Percentiles rank a stretch among this genome's conserved stretches.
These are phyloP conservation scores for Idris sp. DNA, from an alignment of 1,140 invertebrate species.

Conservation along the genomic window DNA sequence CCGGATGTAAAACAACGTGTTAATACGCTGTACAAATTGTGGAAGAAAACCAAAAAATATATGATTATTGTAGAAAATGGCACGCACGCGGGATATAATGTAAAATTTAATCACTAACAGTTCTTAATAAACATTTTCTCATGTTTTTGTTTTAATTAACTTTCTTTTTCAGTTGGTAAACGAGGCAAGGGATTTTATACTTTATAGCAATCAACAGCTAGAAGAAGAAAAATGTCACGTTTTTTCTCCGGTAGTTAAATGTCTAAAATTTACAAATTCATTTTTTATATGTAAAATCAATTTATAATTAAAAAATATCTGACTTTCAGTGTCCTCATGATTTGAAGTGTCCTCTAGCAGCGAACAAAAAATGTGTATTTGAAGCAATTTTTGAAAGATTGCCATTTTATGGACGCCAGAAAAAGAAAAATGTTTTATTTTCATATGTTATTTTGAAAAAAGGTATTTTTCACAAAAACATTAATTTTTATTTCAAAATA, in stretches of 20 bases:
- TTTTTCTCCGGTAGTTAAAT: conserved; percentile 85
- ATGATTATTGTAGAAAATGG: conserved; percentile 92
- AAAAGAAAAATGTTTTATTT: conserved; percentile 79
- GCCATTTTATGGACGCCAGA: conserved; percentile 74
- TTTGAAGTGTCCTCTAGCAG: conserved; percentile 83
- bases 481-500: conserved; percentile 7
- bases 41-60: conserved; percentile 90
- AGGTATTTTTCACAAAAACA: too few relatives aligned
- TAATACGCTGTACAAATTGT: conserved; percentile 86
- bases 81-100: conserved; percentile 86
- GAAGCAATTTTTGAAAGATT: conserved; percentile 81
- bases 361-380: conserved; percentile 85
- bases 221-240: conserved; percentile 78
- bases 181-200: conserved; percentile 86
- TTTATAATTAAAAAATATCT: background rate
- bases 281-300: background rate
- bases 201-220: conserved; percentile 78
- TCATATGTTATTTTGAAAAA: conserved; percentile 89
- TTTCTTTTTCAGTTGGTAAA: conserved; percentile 79
- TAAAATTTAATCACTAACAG: conserved; percentile 64
- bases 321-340: conserved; percentile 88
- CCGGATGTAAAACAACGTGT: conserved; percentile 83
- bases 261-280: conserved; percentile 4
- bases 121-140: too few relatives aligned
- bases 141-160: too few relatives aligned